Evolutionary conservation across 2,113 vertebrate genomes (phyloP).

Genomic region (Geococcyx californianus): DNA sequence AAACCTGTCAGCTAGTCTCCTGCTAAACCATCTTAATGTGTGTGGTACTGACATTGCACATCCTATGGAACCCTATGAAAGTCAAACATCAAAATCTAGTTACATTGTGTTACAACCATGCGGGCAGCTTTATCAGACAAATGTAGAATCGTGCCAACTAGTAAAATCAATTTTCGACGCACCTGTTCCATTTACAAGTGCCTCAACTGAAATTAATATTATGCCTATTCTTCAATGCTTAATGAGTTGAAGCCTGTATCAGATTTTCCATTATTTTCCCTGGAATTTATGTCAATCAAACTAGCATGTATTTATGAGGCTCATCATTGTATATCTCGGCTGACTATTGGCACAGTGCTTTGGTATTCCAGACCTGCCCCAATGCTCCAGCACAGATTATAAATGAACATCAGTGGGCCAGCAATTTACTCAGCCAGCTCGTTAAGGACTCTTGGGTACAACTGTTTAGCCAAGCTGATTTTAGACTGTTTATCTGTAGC

Average conservation of each 20-base stretch:
- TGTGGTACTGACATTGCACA: background rate
- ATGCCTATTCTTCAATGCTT: background rate
- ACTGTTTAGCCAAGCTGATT: slow-evolving; percentile 6
- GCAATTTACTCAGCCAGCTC: background rate
- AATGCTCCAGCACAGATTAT: background rate
- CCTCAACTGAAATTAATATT: background rate
- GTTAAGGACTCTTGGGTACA: background rate
- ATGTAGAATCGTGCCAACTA: background rate
- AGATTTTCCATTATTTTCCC: slow-evolving; percentile 39
- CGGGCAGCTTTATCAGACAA: slow-evolving; percentile 13
- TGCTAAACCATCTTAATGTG: background rate
- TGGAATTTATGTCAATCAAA: slow-evolving; percentile 13
- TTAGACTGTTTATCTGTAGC: background rate
- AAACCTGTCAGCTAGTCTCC: background rate
- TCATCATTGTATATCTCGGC: background rate
- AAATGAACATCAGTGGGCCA: background rate
- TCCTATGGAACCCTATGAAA: background rate
- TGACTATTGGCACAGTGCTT: background rate
- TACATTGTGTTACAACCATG: background rate
- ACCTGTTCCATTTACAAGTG: background rate
- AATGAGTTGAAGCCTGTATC: background rate
- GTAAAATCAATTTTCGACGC: background rate
- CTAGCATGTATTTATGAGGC: background rate
- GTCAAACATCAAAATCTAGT: background rate
- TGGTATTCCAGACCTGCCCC: background rate